Base-by-base conservation (phyloP, 2,113 vertebrate genomes). In the Zosterops japonicus region DNA sequence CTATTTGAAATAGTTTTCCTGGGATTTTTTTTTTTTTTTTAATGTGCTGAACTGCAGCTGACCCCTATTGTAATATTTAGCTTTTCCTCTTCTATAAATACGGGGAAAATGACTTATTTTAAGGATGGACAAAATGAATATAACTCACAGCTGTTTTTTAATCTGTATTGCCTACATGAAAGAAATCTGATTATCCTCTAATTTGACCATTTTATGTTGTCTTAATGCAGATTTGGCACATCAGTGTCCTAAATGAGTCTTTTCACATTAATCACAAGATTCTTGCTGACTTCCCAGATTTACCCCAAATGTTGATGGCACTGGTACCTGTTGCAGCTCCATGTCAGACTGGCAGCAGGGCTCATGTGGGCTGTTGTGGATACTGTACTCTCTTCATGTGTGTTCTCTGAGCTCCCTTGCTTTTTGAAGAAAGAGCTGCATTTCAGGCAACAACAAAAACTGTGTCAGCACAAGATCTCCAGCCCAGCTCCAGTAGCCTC, bases 61-160 rank as follows among this genome's bases (percentile, higher is more conserved):
- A 93, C 70, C 75, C 83, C 15, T 68, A 29, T 67, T 90, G 76
- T 88, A 90, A 86, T 90, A 83, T 81, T 94, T 74, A 68, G 29
- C 44, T 92, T 85, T 85, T 77, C 49, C 64, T 69, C 36, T 70
- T 80, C 79, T 93, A 70, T 56, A 89, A 78, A 93, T 60, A 61
- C 18, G 47, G 35, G 28, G 36, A 53, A 91, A 95, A 83, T 68
- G 1, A 52, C 25, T 94, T 82, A 86, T 41, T 90, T 86, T 91
- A 89, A 89, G 81, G 56, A 60, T 61, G 65, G 52, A 52, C 50
- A 78, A 92, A 89, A 91, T 63, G 13, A 89, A 60, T 82, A 16
- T 61, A 92, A 57, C 86, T 93, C 67, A 87, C 57, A 87, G 76
- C 33, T 65, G 68, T 90, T 85, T 82, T 60, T 19, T 15, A 52